These are phyloP conservation scores for Crocuta crocuta DNA, from an alignment of 2,113 vertebrate genomes.

Conservation along the genomic window DNA sequence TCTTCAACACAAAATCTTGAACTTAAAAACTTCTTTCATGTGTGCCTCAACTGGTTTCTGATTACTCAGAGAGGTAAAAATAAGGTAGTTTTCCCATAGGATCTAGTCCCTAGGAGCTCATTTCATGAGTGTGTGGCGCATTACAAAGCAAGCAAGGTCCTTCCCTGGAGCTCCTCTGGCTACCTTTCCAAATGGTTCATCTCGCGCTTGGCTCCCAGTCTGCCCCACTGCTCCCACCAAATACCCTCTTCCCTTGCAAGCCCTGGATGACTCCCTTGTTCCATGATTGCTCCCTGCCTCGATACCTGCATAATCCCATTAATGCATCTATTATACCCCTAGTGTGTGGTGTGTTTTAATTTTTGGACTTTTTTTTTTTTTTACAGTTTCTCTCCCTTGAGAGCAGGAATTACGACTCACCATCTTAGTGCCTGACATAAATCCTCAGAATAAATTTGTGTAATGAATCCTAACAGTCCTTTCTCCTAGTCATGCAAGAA, in stretches of 20 bases:
- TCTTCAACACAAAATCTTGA: background rate
- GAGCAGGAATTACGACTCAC: background rate
- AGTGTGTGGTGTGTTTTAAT: background rate
- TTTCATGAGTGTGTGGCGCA: background rate
- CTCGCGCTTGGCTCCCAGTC: background rate
- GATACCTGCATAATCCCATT: background rate
- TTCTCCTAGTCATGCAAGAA: background rate
- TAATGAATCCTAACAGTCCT: background rate
- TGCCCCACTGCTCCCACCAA: background rate
- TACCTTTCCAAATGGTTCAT: background rate
- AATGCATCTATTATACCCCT: background rate
- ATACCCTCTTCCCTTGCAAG: background rate
- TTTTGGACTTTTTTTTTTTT: background rate
- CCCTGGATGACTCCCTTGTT: background rate
- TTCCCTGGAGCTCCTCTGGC: too few species aligned
- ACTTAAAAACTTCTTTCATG: background rate
- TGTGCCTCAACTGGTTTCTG: background rate
- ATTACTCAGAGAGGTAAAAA: background rate
- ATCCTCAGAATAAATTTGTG: background rate
- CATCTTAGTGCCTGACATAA: background rate
- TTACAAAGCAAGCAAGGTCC: background rate
- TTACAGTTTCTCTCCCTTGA: background rate
- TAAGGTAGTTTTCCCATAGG: background rate
- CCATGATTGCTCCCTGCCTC: too few species aligned
- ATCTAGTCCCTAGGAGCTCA: background rate